Base-by-base conservation (phyloP, 2,797 vertebrate genomes). In the Nyctibius grandis region DNA sequence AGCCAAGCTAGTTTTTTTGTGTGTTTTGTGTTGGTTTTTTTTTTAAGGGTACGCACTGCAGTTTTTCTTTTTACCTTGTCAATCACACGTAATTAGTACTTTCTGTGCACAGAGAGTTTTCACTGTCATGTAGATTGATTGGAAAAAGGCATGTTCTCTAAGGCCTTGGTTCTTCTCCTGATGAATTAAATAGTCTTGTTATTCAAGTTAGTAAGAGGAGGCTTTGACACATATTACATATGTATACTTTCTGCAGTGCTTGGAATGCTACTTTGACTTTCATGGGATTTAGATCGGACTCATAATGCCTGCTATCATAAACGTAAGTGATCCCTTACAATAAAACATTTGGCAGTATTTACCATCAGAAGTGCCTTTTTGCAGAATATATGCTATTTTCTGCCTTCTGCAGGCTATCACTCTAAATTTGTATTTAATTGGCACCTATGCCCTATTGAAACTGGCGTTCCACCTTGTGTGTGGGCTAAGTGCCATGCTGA, bases 391-490 rank as follows among this genome's bases (percentile, higher is more conserved):
- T 81, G 85, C 76, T 96, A 47, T 97, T 95, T 96, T 95, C 95
- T 96, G 89, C 88, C 89, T 97, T 97, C 97, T 96, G 93, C 91
- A 93, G 91, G 93, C 96, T 94, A 94, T 97, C 94, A 78, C 96
- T 97, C 93, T 95, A 94, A 95, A 96, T 94, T 77, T 96, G 77
- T 93, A 88, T 94, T 92, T 97, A 96, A 96, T 89, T 97, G 97
- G 95, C 86, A 96, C 88, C 92, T 86, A 83, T 3, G 3, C 63
- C 78, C 93, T 96, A 23, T 74, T 88, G 95, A 93, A 93, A 77
- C 34, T 90, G 93, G 82, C 0, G 0, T 88, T 80, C 75, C 80
- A 96, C 94, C 85, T 97, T 97, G 93, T 65, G 48, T 47, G 42
- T 64, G 97, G 97, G 98, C 97, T 90, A 26, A 21, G 70, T 88